Percentiles rank a stretch among this genome's conserved stretches.
Evolutionary conservation across 2,797 vertebrate genomes (phyloP).

Genomic region (Cyclopterus lumpus): DNA sequence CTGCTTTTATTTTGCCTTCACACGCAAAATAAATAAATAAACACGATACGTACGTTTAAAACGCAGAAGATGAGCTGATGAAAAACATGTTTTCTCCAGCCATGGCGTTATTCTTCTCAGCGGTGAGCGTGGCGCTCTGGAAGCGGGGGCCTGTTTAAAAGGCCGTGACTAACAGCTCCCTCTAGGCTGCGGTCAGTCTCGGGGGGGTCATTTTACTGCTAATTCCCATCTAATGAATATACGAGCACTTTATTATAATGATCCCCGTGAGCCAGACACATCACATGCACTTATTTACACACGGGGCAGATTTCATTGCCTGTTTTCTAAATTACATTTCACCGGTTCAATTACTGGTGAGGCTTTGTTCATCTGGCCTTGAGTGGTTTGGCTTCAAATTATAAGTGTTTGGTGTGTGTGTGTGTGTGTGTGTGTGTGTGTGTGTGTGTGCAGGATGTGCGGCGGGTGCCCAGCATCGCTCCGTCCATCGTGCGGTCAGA

Average conservation of each 20-base stretch:
- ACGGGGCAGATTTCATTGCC: constrained; percentile 45
- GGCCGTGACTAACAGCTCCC: constrained; percentile 84
- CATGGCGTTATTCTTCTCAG: constrained; percentile 31
- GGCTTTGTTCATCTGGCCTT: constrained; percentile 19
- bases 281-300: constrained; percentile 54
- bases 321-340: constrained; percentile 61
- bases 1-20: not conserved
- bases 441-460: constrained; percentile 86
- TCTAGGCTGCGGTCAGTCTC: constrained; percentile 68
- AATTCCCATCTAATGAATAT: constrained; percentile 78
- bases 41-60: not conserved
- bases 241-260: constrained; percentile 67
- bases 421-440: constrained; percentile 47
- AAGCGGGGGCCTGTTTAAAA: constrained; percentile 66
- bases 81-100: not conserved
- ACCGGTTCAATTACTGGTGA: constrained; percentile 38
- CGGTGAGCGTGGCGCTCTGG: constrained; percentile 44
- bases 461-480: constrained; percentile 92
- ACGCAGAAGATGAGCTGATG: not conserved
- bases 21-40: not conserved
- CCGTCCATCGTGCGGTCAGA: constrained; percentile 94
- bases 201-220: constrained; percentile 76
- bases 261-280: constrained; percentile 49
- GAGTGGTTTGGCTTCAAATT: constrained; percentile 34
- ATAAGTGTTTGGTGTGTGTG: constrained; percentile 9